These are phyloP conservation scores for Myotis davidii DNA, from an alignment of 2,113 vertebrate genomes.

Conservation along the genomic window DNA sequence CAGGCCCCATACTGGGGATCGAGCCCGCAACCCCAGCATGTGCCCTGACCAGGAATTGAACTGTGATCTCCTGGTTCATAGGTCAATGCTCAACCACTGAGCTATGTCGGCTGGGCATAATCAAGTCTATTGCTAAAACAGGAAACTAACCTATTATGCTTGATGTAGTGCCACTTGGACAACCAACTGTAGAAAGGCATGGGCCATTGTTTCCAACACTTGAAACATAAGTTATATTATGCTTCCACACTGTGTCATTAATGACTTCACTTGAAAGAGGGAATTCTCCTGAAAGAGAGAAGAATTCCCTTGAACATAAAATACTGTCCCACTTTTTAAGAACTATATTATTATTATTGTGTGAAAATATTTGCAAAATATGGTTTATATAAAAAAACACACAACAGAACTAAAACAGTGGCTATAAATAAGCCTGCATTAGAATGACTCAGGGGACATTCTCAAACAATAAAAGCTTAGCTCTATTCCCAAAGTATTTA, in stretches of 20 bases:
- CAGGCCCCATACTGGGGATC: too few species aligned
- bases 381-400: background rate
- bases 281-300: conserved; percentile 92
- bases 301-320: background rate
- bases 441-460: background rate
- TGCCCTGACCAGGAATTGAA: too few species aligned
- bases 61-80: too few species aligned
- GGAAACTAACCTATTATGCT: conserved; percentile 93
- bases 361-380: background rate
- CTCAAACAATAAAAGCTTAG: background rate
- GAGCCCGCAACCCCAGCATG: too few species aligned
- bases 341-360: background rate
- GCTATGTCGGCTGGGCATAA: background rate
- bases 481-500: background rate
- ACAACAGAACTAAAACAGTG: background rate
- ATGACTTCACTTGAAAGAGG: conserved; percentile 90
- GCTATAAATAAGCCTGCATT: background rate
- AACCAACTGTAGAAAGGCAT: conserved; percentile 97
- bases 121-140: background rate
- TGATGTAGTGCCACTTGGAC: conserved; percentile 96
- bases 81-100: too few species aligned
- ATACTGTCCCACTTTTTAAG: background rate
- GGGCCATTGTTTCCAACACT: conserved; percentile 98
- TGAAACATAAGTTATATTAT: conserved; percentile 97
- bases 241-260: conserved; percentile 97